phyloP scores from a whole-genome alignment of 2,113 vertebrate species.

The Typhlomys cinereus region DNA sequence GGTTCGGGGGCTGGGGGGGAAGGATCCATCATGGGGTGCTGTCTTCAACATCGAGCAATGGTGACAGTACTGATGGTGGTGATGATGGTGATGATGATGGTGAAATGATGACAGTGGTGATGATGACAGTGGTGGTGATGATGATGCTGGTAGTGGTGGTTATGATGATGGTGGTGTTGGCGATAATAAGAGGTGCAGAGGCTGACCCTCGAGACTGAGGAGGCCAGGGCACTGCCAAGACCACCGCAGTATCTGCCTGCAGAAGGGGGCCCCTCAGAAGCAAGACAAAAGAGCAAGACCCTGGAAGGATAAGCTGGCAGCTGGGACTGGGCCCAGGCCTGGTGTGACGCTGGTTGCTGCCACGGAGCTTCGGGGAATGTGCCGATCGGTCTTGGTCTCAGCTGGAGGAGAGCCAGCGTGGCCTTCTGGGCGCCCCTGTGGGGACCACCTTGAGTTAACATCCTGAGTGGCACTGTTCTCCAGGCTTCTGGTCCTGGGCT shows the following conservation, averaged over 20 bases:
- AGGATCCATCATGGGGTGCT: not conserved
- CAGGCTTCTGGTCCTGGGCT: too few species aligned
- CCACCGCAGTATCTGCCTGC: not conserved
- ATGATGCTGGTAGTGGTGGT: too few species aligned
- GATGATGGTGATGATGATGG: not conserved
- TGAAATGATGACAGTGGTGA: not conserved
- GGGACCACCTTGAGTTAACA: too few species aligned
- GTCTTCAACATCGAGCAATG: not conserved
- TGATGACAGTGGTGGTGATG: not conserved
- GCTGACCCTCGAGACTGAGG: too few species aligned
- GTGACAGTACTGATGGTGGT: not conserved
- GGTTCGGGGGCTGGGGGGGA: not conserved
- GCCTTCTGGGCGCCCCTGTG: too few species aligned
- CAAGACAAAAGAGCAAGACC: not conserved
- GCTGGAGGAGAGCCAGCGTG: too few species aligned
- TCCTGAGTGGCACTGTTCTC: too few species aligned
- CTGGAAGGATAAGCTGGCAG: accelerated
- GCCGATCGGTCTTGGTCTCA: too few species aligned
- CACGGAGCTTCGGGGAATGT: too few species aligned
- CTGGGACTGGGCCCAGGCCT: not conserved
- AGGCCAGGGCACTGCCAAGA: accelerated
- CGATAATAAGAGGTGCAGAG: not conserved
- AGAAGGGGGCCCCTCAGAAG: accelerated
- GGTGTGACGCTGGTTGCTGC: too few species aligned
- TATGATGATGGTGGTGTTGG: too few species aligned